These are phyloP conservation scores for Oscheius myriophilus DNA, from an alignment of 2,888 invertebrate genomes.

Conservation along the genomic window DNA sequence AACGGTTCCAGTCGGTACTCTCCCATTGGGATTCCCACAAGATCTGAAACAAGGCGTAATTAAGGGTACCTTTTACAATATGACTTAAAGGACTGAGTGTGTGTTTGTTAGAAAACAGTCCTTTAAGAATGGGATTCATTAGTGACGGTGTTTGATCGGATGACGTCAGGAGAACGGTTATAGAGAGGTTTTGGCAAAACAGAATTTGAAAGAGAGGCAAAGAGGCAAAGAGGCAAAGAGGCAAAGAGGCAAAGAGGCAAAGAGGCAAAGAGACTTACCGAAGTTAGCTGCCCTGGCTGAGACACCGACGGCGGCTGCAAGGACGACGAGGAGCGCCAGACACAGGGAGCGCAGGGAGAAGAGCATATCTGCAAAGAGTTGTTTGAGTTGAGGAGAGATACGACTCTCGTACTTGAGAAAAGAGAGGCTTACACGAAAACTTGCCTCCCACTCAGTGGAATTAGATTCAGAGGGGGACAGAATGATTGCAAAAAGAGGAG, in stretches of 20 bases:
- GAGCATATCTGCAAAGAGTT: conserved; percentile 15
- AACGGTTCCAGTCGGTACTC: conserved; percentile 34
- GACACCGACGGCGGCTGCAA: conserved; percentile 20
- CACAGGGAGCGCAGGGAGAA: conserved; percentile 32
- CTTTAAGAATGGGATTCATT: too few species aligned
- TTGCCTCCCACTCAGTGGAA: neutral
- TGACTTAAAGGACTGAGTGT: too few species aligned
- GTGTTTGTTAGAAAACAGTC: too few species aligned
- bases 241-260: too few species aligned
- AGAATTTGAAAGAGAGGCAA: too few species aligned
- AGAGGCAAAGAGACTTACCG: neutral
- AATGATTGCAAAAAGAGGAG: neutral
- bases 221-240: too few species aligned
- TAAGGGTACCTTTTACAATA: too few species aligned
- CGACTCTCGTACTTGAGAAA: neutral
- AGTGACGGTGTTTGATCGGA: too few species aligned
- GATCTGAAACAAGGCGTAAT: neutral
- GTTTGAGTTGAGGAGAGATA: neutral
- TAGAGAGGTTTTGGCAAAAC: too few species aligned
- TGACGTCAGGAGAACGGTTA: too few species aligned
- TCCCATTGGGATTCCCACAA: conserved; percentile 33
- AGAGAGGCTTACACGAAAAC: neutral
- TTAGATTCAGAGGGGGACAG: neutral
- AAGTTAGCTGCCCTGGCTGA: conserved; percentile 9
- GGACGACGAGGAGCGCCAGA: conserved; percentile 21